Conservation (phyloP, 2,113 vertebrate genomes). For the Thalassoma bifasciatum region DNA sequence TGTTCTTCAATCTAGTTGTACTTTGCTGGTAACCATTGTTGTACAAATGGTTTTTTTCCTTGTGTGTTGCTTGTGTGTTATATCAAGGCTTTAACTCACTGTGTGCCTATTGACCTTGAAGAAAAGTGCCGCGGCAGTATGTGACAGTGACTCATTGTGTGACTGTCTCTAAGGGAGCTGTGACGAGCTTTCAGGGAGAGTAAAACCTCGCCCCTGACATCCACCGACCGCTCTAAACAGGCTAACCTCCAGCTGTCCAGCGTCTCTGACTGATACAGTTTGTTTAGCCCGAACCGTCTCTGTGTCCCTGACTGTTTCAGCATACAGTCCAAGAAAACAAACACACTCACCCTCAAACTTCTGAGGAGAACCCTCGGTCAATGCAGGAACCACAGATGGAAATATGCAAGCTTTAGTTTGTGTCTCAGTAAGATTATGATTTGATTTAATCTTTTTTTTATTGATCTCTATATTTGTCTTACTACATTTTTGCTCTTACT, state of each 20-base stretch:
- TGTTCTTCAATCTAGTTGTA: background rate
- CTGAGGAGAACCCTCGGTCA: slow-evolving; percentile 25
- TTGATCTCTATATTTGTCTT: too few species aligned
- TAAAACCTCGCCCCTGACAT: slow-evolving; percentile 26
- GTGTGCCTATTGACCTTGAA: slow-evolving; percentile 56
- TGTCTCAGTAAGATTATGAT: background rate
- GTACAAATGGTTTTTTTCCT: background rate
- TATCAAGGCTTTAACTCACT: slow-evolving; percentile 12
- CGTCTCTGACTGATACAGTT: slow-evolving; percentile 37
- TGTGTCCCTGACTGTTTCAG: slow-evolving; percentile 11
- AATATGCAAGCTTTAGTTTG: background rate
- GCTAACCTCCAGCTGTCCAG: slow-evolving; percentile 38
- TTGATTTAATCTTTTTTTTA: background rate
- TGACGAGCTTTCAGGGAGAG: slow-evolving; percentile 23
- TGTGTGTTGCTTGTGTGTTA: too few species aligned
- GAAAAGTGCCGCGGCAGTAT: slow-evolving; percentile 24
- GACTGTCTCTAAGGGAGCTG: slow-evolving; percentile 33
- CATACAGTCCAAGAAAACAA: slow-evolving; percentile 34
- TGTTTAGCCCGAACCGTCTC: slow-evolving; percentile 31
- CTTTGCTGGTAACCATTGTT: background rate
- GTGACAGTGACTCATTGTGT: slow-evolving; percentile 57
- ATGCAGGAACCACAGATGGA: slow-evolving; percentile 8
- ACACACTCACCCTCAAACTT: slow-evolving; percentile 39
- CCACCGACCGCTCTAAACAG: slow-evolving; percentile 8
- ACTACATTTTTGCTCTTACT: too few species aligned